A percentile compares a stretch with the other conserved stretches of the same genome.
phyloP scores from a whole-genome alignment of 2,113 vertebrate species.

The Pelodiscus sinensis region DNA sequence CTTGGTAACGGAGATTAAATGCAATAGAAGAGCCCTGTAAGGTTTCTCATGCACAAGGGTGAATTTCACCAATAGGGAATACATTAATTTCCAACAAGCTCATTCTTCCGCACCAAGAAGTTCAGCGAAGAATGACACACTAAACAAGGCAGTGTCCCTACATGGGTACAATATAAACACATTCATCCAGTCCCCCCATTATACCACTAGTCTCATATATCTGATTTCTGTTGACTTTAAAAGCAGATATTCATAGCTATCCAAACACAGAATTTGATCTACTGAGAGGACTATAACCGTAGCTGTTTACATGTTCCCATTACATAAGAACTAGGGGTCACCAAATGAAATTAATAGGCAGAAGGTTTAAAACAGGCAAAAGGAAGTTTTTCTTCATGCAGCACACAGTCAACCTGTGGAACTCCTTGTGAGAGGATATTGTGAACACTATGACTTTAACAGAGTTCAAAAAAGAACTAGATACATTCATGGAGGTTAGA shows the following conservation, averaged over 20 bases:
- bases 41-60: neutral
- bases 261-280: neutral
- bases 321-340: too few species aligned
- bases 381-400: too few species aligned
- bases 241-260: too few species aligned
- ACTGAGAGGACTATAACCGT: neutral
- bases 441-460: too few species aligned
- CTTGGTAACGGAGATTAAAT: accelerated
- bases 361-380: too few species aligned
- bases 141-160: neutral
- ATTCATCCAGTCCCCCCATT: neutral
- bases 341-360: too few species aligned
- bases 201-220: neutral
- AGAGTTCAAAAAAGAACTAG: too few species aligned
- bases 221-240: neutral
- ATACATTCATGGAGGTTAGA: too few species aligned
- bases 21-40: neutral
- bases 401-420: too few species aligned
- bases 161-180: accelerated
- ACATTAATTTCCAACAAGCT: neutral
- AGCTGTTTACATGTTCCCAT: too few species aligned
- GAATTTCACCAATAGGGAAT: accelerated
- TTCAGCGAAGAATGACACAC: neutral
- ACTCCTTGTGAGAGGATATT: too few species aligned
- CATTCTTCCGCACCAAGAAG: neutral